A percentile compares a stretch with the other conserved stretches of the same genome.
Conservation (phyloP, 2,797 vertebrate species). For the Pseudopleuronectes americanus region DNA sequence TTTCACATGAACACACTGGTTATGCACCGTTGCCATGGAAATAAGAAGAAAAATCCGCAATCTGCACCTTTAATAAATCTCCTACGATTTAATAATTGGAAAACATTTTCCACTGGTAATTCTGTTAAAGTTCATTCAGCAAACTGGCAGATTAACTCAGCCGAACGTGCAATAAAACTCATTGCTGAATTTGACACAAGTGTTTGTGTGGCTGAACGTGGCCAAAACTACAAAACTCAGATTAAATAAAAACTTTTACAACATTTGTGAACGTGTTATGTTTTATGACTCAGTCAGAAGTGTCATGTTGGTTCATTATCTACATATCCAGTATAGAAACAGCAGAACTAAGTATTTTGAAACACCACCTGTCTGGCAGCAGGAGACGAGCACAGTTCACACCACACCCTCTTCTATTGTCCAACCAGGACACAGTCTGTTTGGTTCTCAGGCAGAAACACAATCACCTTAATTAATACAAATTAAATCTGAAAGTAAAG, state of each 20-base stretch:
- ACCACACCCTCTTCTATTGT: conserved; percentile 51
- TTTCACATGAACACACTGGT: conserved; percentile 40
- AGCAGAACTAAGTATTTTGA: conserved; percentile 74
- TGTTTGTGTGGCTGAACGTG: conserved; percentile 33
- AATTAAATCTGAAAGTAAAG: neutral
- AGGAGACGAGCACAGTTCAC: conserved; percentile 52
- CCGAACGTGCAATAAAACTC: conserved; percentile 25
- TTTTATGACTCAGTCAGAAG: neutral
- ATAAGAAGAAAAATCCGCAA: conserved; percentile 5
- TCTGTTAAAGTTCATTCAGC: neutral
- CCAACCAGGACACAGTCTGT: conserved; percentile 40
- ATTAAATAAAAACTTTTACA: conserved; percentile 47
- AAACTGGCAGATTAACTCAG: neutral
- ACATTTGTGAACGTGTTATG: conserved; percentile 23
- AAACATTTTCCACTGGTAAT: neutral
- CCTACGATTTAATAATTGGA: neutral
- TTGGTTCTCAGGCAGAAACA: neutral
- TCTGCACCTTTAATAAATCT: conserved; percentile 13
- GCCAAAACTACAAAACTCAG: conserved; percentile 28
- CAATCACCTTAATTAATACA: neutral
- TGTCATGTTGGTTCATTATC: neutral
- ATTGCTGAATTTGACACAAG: conserved; percentile 26
- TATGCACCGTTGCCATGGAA: conserved; percentile 15
- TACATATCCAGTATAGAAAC: conserved; percentile 21
- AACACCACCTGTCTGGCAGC: conserved; percentile 69